Evolutionary conservation across 2,888 invertebrate genomes (phyloP).

Genomic region (Rotaria magnacalcarata): DNA sequence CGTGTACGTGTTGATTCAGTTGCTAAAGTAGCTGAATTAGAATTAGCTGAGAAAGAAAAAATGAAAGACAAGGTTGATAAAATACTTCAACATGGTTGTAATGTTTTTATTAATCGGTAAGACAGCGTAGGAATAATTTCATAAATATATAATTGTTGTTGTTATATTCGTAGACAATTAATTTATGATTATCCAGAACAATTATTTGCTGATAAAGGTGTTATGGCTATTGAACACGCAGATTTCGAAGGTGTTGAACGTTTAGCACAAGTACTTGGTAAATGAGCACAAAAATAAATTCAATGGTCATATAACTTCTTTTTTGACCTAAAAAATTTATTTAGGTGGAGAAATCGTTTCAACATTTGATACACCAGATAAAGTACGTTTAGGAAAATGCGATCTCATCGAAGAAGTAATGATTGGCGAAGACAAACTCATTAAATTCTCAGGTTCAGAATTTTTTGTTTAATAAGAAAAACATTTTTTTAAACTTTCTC

Average conservation of each 20-base stretch:
- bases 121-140: conserved; percentile 53
- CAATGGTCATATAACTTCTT: not conserved
- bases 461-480: not conserved
- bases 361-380: conserved; percentile 87
- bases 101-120: conserved; percentile 87
- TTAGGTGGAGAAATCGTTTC: conserved; percentile 84
- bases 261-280: conserved; percentile 86
- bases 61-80: conserved; percentile 99
- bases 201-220: conserved; percentile 90
- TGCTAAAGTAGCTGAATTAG: conserved; percentile 85
- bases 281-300: not conserved
- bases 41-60: conserved; percentile 94
- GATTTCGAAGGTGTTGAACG: conserved; percentile 99
- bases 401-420: conserved; percentile 93
- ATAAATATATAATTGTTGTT: conserved; percentile 24
- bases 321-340: conserved; percentile 50
- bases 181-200: conserved; percentile 99
- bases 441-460: conserved; percentile 74
- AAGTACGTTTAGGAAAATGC: conserved; percentile 86
- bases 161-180: conserved; percentile 64
- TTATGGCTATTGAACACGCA: conserved; percentile 99
- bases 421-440: conserved; percentile 90
- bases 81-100: conserved; percentile 86
- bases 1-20: conserved; percentile 67
- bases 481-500: not conserved